phyloP scores from a whole-genome alignment of 2,113 vertebrate genomes.

The Marcusenius ussheri region DNA sequence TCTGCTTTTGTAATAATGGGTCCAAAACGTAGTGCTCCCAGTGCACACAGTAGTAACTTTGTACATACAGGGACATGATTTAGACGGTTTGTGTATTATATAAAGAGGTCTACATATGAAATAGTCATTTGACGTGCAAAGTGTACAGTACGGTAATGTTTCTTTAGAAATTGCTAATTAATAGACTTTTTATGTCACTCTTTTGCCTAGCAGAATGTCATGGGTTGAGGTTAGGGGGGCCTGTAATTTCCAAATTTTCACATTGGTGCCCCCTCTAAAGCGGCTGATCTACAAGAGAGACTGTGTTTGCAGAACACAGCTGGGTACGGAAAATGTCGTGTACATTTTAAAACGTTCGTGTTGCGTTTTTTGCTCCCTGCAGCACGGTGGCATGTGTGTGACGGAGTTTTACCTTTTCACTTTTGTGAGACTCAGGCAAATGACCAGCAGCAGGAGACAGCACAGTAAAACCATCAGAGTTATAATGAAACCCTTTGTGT shows the following conservation, averaged over 20 bases:
- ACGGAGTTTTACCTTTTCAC: conserved; percentile 46
- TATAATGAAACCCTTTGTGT: neutral
- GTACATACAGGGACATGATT: neutral
- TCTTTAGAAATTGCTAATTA: neutral
- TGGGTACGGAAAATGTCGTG: neutral
- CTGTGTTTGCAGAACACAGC: neutral
- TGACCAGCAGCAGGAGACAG: neutral
- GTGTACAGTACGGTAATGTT: neutral
- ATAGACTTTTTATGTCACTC: neutral
- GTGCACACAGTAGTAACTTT: neutral
- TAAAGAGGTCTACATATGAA: neutral
- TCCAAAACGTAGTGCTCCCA: no score
- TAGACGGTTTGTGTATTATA: neutral
- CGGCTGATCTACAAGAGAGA: neutral
- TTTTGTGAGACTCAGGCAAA: conserved; percentile 36
- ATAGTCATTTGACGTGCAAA: neutral
- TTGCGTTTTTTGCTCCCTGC: neutral
- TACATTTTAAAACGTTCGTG: neutral
- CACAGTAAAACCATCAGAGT: neutral
- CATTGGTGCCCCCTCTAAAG: neutral
- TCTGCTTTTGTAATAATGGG: no score
- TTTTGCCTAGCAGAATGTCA: neutral
- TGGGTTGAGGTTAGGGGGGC: neutral
- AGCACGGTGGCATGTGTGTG: no score
- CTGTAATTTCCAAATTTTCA: neutral